Conservation (phyloP, 2,797 vertebrate genomes). For the Mionectes olivaceus region DNA sequence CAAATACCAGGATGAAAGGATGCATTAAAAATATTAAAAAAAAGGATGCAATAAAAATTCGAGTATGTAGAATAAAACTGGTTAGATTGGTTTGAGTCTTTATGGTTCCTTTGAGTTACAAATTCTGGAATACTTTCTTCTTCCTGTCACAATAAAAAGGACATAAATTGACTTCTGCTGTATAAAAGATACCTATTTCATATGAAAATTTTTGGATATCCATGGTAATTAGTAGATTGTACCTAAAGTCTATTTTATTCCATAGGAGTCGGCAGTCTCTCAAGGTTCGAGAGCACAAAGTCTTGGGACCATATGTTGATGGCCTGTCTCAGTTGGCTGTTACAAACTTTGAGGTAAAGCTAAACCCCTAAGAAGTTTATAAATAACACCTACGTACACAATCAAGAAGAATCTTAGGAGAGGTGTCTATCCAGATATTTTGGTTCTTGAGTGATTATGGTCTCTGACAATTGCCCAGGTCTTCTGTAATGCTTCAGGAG, state of each 20-base stretch:
- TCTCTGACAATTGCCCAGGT: neutral
- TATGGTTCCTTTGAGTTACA: neutral
- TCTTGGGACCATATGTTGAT: conserved; percentile 96
- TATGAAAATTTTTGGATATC: neutral
- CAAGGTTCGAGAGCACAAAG: conserved; percentile 97
- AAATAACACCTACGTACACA: neutral
- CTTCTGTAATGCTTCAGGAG: neutral
- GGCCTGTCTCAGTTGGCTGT: conserved; percentile 97
- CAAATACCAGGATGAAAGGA: neutral
- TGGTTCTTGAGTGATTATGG: neutral
- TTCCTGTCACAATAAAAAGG: neutral
- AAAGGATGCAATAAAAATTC: neutral
- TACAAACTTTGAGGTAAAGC: conserved; percentile 91
- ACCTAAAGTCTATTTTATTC: neutral
- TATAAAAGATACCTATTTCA: neutral
- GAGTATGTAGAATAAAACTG: neutral
- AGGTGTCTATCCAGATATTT: neutral
- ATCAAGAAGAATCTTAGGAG: neutral
- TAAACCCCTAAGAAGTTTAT: neutral
- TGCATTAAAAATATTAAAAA: neutral
- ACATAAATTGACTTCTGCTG: neutral
- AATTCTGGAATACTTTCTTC: neutral
- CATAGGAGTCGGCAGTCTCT: conserved; percentile 92
- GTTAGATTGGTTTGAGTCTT: neutral
- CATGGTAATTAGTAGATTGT: neutral